These are phyloP conservation scores for Eurystomus glaucurus DNA, from an alignment of 2,797 vertebrate species.

Conservation along the genomic window DNA sequence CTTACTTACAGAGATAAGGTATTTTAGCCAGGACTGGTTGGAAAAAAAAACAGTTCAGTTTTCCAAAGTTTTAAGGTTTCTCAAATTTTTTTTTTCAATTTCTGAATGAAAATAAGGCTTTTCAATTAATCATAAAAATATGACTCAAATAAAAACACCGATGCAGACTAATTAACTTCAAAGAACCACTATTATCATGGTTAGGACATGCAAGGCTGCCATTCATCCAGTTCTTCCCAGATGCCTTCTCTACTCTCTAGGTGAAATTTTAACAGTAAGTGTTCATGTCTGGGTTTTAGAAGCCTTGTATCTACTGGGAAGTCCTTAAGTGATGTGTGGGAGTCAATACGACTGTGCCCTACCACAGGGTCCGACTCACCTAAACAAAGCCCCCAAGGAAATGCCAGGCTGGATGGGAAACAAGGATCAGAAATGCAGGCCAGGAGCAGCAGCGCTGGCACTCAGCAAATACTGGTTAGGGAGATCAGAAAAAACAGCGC, in stretches of 20 bases:
- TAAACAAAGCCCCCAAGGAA: background rate
- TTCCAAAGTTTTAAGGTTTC: background rate
- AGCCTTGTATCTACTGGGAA: background rate
- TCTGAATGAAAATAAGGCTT: background rate
- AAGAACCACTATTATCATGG: background rate
- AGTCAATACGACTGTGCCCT: background rate
- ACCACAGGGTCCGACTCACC: fast-evolving
- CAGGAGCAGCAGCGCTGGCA: background rate
- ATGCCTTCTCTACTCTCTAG: background rate
- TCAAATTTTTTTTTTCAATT: background rate
- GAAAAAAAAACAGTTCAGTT: background rate
- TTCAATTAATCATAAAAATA: background rate
- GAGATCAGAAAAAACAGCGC: background rate
- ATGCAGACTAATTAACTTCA: background rate
- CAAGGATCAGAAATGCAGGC: background rate
- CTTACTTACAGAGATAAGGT: background rate
- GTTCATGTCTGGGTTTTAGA: background rate
- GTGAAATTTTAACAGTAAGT: background rate
- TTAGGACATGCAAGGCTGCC: background rate
- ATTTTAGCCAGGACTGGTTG: background rate
- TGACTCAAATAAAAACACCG: background rate
- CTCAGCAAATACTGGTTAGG: background rate
- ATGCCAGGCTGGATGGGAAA: background rate
- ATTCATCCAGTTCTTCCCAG: background rate
- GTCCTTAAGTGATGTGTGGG: no score